Conservation (phyloP, 1,140 invertebrate species). For the Sweltsa coloradensis region DNA sequence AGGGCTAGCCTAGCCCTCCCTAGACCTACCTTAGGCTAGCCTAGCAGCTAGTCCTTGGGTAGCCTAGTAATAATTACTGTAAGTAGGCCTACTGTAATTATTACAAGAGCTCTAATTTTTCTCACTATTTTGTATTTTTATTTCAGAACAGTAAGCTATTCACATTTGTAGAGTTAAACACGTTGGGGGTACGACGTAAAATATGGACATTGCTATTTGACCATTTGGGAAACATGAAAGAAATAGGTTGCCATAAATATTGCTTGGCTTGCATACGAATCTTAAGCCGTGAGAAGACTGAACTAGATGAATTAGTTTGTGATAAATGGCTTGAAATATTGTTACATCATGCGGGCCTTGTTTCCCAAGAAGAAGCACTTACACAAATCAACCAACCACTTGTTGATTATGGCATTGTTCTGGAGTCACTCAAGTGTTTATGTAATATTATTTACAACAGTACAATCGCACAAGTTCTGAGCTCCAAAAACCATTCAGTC, state of each 20-base stretch:
- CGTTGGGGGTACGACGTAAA: conserved; percentile 1
- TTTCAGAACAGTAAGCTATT: conserved; percentile 4
- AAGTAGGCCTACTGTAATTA: too few relatives aligned
- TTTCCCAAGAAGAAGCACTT: conserved; percentile 23
- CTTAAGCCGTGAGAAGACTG: conserved; percentile 53
- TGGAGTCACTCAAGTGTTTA: conserved; percentile 77
- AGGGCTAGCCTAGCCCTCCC: too few relatives aligned
- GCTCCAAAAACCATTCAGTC: conserved; percentile 56
- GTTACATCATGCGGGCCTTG: conserved; percentile 46
- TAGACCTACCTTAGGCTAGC: too few relatives aligned
- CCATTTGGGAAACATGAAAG: neutral
- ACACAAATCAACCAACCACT: conserved; percentile 15
- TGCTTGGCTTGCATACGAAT: conserved; percentile 7
- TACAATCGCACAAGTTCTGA: conserved; percentile 48
- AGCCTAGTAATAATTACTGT: too few relatives aligned
- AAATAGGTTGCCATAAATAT: neutral
- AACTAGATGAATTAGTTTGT: conserved; percentile 54
- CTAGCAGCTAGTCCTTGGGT: too few relatives aligned
- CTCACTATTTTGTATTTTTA: too few relatives aligned
- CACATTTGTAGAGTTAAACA: conserved; percentile 6
- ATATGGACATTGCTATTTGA: conserved; percentile 1
- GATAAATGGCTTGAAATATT: conserved; percentile 50
- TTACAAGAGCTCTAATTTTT: too few relatives aligned
- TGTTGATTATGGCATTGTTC: conserved; percentile 19
- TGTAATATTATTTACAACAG: conserved; percentile 85